phyloP scores from a whole-genome alignment of 2,888 invertebrate species.

The Dorcus hopei region DNA sequence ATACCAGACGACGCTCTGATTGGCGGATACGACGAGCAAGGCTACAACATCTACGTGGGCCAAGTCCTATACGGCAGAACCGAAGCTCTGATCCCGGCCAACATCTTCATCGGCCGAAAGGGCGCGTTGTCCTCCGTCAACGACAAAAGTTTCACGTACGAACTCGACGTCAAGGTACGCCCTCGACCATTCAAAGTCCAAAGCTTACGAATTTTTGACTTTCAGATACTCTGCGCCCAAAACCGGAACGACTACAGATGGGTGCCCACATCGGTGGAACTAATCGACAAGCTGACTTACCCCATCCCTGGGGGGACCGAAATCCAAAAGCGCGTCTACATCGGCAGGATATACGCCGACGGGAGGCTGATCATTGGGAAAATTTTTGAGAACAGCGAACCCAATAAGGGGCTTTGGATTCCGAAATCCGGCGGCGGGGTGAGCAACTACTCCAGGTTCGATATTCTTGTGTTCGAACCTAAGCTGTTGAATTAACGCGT shows the following conservation, averaged over 20 bases:
- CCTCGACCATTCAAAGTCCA: no score
- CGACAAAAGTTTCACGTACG: background rate
- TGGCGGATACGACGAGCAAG: background rate
- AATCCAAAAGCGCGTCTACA: background rate
- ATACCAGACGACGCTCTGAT: background rate
- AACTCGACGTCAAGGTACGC: background rate
- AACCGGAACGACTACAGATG: background rate
- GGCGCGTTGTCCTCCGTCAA: background rate
- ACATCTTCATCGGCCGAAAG: background rate
- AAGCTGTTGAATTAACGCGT: no score
- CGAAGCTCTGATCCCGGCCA: background rate
- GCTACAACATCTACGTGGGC: background rate
- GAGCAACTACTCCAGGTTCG: background rate
- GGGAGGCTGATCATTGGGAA: background rate
- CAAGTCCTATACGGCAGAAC: background rate
- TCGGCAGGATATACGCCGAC: background rate
- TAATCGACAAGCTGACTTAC: background rate
- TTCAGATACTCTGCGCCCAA: background rate
- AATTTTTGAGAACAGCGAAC: background rate
- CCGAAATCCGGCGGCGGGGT: background rate
- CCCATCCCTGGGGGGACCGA: background rate
- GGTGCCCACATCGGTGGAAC: background rate
- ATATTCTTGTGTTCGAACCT: background rate
- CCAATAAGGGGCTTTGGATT: background rate
- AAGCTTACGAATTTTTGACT: background rate